Evolutionary conservation across 2,888 invertebrate species (phyloP).

Genomic region (Phrixothrix hirtus): DNA sequence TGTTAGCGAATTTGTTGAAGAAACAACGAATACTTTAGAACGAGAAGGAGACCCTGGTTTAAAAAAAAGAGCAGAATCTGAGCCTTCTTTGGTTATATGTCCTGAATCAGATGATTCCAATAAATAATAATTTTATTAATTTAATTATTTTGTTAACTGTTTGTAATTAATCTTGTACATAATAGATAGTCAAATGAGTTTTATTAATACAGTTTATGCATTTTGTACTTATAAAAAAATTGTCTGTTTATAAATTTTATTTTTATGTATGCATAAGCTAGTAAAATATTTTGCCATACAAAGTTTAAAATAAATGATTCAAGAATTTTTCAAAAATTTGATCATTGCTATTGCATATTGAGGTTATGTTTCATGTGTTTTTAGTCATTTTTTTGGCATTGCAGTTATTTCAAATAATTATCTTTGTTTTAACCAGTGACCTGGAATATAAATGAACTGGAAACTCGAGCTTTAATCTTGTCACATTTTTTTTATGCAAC

Average conservation of each 20-base stretch:
- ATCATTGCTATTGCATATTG: too few species aligned
- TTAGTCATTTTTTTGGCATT: too few species aligned
- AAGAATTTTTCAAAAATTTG: too few species aligned
- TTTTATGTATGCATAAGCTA: too few species aligned
- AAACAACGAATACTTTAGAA: conserved; percentile 48
- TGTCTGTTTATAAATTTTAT: conserved; percentile 8
- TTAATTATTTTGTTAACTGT: conserved; percentile 2
- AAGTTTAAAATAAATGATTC: too few species aligned
- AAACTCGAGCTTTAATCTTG: too few species aligned
- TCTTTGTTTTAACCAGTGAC: too few species aligned
- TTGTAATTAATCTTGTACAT: conserved; percentile 19
- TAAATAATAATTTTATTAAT: conserved; percentile 14
- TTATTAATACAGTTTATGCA: conserved; percentile 5
- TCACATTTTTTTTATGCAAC: too few species aligned
- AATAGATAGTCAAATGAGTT: conserved; percentile 6
- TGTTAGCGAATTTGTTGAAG: conserved; percentile 54
- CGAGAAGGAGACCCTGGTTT: conserved; percentile 51
- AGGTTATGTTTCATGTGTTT: too few species aligned
- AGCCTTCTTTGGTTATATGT: conserved; percentile 63
- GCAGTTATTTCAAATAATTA: too few species aligned
- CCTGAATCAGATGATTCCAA: conserved; percentile 53
- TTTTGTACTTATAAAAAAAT: conserved; percentile 2
- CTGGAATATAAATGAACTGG: too few species aligned
- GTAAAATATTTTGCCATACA: too few species aligned
- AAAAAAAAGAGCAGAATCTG: conserved; percentile 66